phyloP scores from a whole-genome alignment of 1,140 invertebrate species.

The Hycleus phaleratus region DNA sequence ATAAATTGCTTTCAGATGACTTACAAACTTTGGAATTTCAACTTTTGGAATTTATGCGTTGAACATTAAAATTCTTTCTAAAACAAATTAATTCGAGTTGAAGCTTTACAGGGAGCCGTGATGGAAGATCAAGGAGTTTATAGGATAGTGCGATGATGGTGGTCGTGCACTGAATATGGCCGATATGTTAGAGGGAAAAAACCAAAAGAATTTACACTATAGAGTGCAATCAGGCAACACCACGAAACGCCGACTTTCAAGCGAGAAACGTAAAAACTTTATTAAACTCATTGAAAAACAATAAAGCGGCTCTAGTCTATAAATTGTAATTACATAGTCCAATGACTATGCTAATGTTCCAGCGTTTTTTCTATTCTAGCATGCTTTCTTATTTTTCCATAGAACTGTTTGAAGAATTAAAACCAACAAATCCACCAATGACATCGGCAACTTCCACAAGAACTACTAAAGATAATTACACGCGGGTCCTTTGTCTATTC shows the following conservation, averaged over 20 bases:
- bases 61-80: slow-evolving; percentile 12
- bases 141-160: slow-evolving; percentile 2
- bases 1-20: slow-evolving; percentile 13
- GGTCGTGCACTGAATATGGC: neutral
- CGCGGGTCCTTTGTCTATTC: no score
- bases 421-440: no score
- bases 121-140: no score
- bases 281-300: slow-evolving; percentile 11
- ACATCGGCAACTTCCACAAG: no score
- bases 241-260: neutral
- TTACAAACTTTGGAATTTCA: slow-evolving; percentile 8
- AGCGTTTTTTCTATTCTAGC: no score
- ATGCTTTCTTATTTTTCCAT: no score
- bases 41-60: slow-evolving; percentile 9
- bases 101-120: no score
- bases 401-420: neutral
- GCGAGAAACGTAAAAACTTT: slow-evolving; percentile 4
- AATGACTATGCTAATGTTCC: slow-evolving; percentile 16
- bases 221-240: neutral
- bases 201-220: no score
- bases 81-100: slow-evolving; percentile 6
- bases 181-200: no score
- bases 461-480: no score
- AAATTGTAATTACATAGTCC: slow-evolving; percentile 18
- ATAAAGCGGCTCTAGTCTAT: slow-evolving; percentile 7